Evolutionary conservation across 1,140 invertebrate genomes (phyloP).

Genomic region (Drosophila athabasca): DNA sequence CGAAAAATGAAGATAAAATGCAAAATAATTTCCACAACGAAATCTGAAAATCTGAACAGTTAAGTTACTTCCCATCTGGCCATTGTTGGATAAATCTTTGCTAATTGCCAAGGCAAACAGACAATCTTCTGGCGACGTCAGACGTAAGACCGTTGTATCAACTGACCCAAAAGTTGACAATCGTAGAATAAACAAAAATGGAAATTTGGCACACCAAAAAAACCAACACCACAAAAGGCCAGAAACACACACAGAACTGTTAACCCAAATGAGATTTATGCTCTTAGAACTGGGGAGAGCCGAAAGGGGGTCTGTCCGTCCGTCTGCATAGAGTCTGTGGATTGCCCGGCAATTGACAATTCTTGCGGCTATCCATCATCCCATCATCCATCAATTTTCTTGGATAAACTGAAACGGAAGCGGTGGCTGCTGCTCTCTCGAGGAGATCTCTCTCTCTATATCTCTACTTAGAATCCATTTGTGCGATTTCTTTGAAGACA

Average conservation of each 20-base stretch:
- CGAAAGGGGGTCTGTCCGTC: neutral
- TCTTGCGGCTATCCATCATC: conserved; percentile 37
- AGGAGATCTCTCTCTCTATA: conserved; percentile 43
- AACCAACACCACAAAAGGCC: conserved; percentile 28
- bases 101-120: conserved; percentile 63
- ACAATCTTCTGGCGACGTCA: neutral
- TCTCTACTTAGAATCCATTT: conserved; percentile 63
- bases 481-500: conserved; percentile 73
- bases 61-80: conserved; percentile 42
- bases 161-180: conserved; percentile 68
- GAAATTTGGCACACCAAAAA: conserved; percentile 66
- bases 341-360: conserved; percentile 43
- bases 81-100: conserved; percentile 64
- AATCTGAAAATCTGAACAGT: conserved; percentile 42
- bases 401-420: conserved; percentile 78
- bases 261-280: conserved; percentile 42
- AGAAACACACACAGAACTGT: conserved; percentile 34
- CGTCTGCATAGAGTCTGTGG: conserved; percentile 14
- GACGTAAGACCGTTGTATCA: conserved; percentile 31
- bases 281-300: conserved; percentile 6
- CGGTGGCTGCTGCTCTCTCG: conserved; percentile 64
- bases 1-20: conserved; percentile 21
- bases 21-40: conserved; percentile 25
- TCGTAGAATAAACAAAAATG: conserved; percentile 70
- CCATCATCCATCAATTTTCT: conserved; percentile 58